A percentile compares a stretch with the other conserved stretches of the same genome.
Evolutionary conservation across 2,888 invertebrate species (phyloP).

Genomic region (Dromius quadrimaculatus): DNA sequence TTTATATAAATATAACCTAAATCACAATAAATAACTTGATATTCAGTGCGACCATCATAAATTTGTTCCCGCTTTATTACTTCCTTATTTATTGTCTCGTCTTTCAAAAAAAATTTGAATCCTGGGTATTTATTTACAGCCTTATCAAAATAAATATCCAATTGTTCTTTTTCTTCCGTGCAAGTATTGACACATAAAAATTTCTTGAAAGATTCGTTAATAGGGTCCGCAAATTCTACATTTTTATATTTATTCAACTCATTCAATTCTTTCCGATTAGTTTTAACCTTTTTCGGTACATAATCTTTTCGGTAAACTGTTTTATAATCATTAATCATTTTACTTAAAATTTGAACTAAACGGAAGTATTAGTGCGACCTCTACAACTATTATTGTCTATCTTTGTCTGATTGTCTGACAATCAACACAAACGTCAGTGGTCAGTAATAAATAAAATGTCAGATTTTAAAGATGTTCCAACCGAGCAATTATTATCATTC

Average conservation of each 20-base stretch:
- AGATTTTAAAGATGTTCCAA: slow-evolving; percentile 65
- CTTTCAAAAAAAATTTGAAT: not conserved
- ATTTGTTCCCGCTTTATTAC: slow-evolving; percentile 49
- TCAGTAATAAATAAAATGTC: too few relatives aligned
- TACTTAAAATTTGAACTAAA: slow-evolving; percentile 1
- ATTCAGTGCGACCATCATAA: slow-evolving; percentile 48
- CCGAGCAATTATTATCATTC: slow-evolving; percentile 77
- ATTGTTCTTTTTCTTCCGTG: slow-evolving; percentile 46
- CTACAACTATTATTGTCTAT: not conserved
- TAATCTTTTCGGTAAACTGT: slow-evolving; percentile 52
- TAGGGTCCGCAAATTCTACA: slow-evolving; percentile 52
- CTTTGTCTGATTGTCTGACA: not conserved
- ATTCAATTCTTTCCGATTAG: not conserved
- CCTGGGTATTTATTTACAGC: slow-evolving; percentile 12
- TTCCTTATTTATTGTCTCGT: slow-evolving; percentile 47
- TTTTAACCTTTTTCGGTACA: not conserved
- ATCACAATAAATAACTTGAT: slow-evolving; percentile 50
- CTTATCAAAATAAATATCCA: slow-evolving; percentile 51
- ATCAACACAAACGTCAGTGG: too few relatives aligned
- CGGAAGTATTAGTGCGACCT: slow-evolving; percentile 1
- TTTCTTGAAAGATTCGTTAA: slow-evolving; percentile 51
- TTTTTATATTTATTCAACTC: slow-evolving; percentile 6
- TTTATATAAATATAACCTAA: slow-evolving; percentile 24
- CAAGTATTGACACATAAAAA: slow-evolving; percentile 45
- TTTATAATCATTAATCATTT: slow-evolving; percentile 51